A percentile compares a stretch with the other conserved stretches of the same genome.
Conservation (phyloP, 2,113 vertebrate genomes). For the Mixornis gularis region DNA sequence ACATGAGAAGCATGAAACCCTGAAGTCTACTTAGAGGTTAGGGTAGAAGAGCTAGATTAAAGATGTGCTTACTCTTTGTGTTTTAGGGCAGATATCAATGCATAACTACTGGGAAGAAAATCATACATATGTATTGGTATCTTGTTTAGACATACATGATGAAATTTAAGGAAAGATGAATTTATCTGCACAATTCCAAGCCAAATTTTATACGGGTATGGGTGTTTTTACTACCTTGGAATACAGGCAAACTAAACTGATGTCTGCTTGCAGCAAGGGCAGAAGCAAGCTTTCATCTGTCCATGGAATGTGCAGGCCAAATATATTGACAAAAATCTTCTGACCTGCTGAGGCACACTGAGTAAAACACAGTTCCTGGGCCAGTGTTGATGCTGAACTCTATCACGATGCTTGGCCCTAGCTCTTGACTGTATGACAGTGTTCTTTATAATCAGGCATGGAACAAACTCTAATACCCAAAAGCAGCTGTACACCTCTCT, state of each 20-base stretch:
- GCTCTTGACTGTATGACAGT: background rate
- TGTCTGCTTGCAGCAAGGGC: background rate
- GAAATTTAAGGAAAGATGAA: background rate
- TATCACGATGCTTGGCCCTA: background rate
- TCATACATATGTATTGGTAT: background rate
- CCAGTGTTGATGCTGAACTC: background rate
- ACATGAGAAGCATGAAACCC: background rate
- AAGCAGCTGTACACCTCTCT: background rate
- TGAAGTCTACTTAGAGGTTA: background rate
- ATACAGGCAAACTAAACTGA: background rate
- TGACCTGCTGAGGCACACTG: background rate
- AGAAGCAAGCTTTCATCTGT: background rate
- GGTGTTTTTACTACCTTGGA: background rate
- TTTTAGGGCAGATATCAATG: background rate
- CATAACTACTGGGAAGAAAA: background rate
- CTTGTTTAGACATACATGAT: background rate
- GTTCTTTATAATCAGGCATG: background rate
- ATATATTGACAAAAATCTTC: background rate
- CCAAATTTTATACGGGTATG: background rate
- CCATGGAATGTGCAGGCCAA: background rate
- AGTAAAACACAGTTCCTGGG: background rate
- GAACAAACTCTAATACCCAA: background rate
- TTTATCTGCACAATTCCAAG: background rate
- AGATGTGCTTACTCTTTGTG: background rate
- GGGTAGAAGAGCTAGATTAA: background rate